Evolutionary conservation across 2,113 vertebrate species (phyloP).

Genomic region (Strix aluco): DNA sequence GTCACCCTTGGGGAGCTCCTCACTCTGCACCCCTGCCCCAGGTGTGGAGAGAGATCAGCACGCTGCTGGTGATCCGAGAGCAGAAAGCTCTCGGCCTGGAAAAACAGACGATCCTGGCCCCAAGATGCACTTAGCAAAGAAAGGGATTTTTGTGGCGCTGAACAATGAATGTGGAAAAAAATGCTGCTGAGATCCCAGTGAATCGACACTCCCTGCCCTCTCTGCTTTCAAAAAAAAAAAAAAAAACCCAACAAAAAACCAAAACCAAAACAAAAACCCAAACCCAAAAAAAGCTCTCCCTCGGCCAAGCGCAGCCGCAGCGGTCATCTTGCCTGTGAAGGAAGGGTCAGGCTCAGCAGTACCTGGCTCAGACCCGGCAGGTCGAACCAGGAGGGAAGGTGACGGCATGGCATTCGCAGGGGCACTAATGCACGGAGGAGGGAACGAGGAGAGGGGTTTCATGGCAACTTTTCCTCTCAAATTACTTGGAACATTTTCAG

Average conservation of each 20-base stretch:
- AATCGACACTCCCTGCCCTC: fast-evolving
- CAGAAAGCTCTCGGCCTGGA: too few relatives aligned
- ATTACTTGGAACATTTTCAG: too few relatives aligned
- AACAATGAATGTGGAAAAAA: background rate
- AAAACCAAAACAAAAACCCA: too few relatives aligned
- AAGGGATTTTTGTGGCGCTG: background rate
- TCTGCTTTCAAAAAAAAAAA: background rate
- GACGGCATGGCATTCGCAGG: fast-evolving
- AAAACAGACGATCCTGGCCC: background rate
- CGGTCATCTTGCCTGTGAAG: background rate
- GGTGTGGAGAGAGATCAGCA: background rate
- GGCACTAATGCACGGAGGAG: background rate
- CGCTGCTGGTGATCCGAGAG: fast-evolving
- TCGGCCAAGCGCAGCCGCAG: background rate
- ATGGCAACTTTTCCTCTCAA: background rate
- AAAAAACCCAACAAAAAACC: background rate
- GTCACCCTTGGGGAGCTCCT: fast-evolving
- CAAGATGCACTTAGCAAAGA: background rate
- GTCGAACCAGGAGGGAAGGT: background rate
- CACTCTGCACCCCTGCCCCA: background rate
- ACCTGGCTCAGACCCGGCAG: too few relatives aligned
- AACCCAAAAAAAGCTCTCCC: background rate
- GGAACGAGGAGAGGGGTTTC: background rate
- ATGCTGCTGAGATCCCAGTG: background rate
- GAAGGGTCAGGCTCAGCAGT: background rate